A percentile compares a stretch with the other conserved stretches of the same genome.
phyloP scores from a whole-genome alignment of 1,140 invertebrate species.

The Metaphire vulgaris region DNA sequence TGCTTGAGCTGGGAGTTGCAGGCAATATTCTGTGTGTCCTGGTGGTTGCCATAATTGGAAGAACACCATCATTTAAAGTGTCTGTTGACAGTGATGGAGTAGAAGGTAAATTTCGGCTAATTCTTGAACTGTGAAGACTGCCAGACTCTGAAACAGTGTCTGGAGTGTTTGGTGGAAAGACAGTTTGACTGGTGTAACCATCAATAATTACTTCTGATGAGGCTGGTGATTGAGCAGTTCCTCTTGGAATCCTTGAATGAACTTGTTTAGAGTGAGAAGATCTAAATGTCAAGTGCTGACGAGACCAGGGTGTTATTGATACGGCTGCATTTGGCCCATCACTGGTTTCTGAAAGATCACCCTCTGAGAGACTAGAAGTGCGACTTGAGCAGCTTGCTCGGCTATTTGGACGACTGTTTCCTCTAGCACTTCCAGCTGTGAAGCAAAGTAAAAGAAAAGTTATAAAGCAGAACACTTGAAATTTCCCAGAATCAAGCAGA shows the following conservation, averaged over 20 bases:
- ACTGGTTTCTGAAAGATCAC: not conserved
- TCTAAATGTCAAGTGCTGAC: not conserved
- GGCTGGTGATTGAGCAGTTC: not conserved
- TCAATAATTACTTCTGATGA: not conserved
- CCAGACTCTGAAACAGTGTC: not conserved
- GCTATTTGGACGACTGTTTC: not conserved
- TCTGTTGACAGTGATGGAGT: constrained; percentile 18
- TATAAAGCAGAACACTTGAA: too few species aligned
- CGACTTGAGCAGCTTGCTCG: not conserved
- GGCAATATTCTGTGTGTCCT: not conserved
- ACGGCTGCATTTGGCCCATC: not conserved
- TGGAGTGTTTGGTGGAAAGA: not conserved
- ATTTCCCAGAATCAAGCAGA: too few species aligned
- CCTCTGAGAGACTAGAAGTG: not conserved
- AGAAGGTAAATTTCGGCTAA: constrained; percentile 13
- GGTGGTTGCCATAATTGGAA: too few species aligned
- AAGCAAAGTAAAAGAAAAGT: too few species aligned
- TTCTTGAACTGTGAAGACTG: constrained; percentile 17
- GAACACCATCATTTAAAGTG: constrained; percentile 8
- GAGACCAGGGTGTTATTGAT: not conserved
- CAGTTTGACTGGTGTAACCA: not conserved
- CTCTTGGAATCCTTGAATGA: not conserved
- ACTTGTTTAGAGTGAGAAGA: not conserved
- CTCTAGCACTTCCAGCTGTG: not conserved
- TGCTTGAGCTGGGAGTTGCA: not conserved